Percentiles rank a stretch among this genome's conserved stretches.
phyloP scores from a whole-genome alignment of 2,797 vertebrate genomes.

The Microctenopoma stevenorrisi region DNA sequence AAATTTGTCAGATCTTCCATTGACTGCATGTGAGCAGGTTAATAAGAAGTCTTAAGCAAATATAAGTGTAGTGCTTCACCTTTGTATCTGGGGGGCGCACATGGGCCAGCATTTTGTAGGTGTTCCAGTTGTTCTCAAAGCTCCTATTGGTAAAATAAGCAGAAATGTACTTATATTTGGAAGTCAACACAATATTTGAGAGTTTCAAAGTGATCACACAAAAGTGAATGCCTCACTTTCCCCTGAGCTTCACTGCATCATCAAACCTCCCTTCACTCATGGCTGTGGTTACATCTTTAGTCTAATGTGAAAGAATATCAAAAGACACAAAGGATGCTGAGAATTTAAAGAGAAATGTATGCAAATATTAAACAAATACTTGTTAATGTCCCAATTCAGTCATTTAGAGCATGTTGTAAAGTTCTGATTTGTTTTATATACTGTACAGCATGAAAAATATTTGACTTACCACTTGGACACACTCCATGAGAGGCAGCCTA shows the following conservation, averaged over 20 bases:
- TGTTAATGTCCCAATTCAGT: background rate
- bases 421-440: background rate
- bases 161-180: slow-evolving; percentile 24
- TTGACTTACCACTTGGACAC: slow-evolving; percentile 91
- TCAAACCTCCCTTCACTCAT: slow-evolving; percentile 90
- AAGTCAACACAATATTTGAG: background rate
- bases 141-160: slow-evolving; percentile 82
- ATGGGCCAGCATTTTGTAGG: slow-evolving; percentile 93
- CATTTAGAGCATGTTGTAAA: background rate
- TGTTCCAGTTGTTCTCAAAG: slow-evolving; percentile 96
- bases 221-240: slow-evolving; percentile 84
- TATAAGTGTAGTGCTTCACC: slow-evolving; percentile 70
- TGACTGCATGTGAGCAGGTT: background rate
- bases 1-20: slow-evolving; percentile 22
- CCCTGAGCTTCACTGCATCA: slow-evolving; percentile 91
- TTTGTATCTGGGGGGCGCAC: slow-evolving; percentile 87
- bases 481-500: slow-evolving; percentile 93
- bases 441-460: background rate
- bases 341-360: background rate
- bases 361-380: background rate
- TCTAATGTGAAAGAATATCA: slow-evolving; percentile 77
- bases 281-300: slow-evolving; percentile 94
- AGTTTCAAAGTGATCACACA: slow-evolving; percentile 6
- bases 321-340: slow-evolving; percentile 1
- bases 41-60: background rate